Percentiles rank a stretch among this genome's conserved stretches.
These are phyloP conservation scores for Rhynchonema sp. DNA, from an alignment of 2,888 invertebrate genomes.

Conservation along the genomic window DNA sequence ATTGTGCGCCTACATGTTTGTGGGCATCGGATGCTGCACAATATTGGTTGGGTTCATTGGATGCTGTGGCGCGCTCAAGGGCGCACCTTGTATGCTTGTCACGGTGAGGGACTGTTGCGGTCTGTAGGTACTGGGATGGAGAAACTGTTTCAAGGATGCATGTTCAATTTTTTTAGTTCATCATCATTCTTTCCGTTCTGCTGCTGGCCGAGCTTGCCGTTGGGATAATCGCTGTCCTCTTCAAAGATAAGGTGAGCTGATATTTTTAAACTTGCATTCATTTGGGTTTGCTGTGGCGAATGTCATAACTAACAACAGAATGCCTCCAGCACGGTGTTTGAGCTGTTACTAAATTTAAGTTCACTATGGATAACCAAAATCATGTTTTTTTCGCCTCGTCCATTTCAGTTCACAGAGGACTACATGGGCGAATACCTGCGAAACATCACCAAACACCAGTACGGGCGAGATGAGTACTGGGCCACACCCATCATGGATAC, in stretches of 20 bases:
- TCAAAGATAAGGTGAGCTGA: slow-evolving; percentile 15
- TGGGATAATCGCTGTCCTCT: slow-evolving; percentile 14
- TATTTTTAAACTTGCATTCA: neutral
- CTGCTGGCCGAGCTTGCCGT: slow-evolving; percentile 16
- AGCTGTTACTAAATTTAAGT: no score
- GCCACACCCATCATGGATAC: slow-evolving; percentile 23
- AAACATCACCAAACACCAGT: slow-evolving; percentile 19
- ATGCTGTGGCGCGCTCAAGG: slow-evolving; percentile 19
- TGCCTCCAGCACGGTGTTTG: no score
- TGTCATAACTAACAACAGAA: neutral
- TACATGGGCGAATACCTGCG: slow-evolving; percentile 17
- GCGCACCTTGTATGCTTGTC: slow-evolving; percentile 17
- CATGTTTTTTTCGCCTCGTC: no score
- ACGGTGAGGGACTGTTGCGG: slow-evolving; percentile 10
- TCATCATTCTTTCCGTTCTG: slow-evolving; percentile 12
- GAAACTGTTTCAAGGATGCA: neutral
- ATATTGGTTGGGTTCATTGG: slow-evolving; percentile 20
- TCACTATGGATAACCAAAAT: neutral
- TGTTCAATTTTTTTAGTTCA: slow-evolving; percentile 12
- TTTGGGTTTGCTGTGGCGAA: no score
- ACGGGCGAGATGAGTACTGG: slow-evolving; percentile 22
- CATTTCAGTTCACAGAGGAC: slow-evolving; percentile 14
- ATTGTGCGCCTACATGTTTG: slow-evolving; percentile 14
- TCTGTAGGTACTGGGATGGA: neutral
- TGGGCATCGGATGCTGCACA: slow-evolving; percentile 9